A percentile compares a stretch with the other conserved stretches of the same genome.
Conservation (phyloP, 2,888 invertebrate genomes). For the Lobophora halterata region DNA sequence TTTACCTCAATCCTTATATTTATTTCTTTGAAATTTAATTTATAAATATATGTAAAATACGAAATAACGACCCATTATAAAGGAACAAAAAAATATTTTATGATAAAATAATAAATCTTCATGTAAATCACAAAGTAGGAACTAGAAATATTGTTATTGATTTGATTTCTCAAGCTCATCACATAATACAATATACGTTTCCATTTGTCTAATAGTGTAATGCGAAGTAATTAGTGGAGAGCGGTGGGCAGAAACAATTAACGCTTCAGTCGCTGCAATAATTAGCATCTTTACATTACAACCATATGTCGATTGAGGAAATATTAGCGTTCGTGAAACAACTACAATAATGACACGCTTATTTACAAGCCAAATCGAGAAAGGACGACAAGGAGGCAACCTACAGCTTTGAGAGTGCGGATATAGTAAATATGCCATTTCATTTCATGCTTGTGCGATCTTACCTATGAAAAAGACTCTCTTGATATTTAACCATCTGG, state of each 20-base stretch:
- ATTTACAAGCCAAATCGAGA: slow-evolving; percentile 11
- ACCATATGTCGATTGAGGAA: slow-evolving; percentile 52
- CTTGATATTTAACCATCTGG: no score
- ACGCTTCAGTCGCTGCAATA: slow-evolving; percentile 48
- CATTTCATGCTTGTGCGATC: no score
- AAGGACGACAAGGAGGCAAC: background rate
- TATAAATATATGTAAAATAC: no score
- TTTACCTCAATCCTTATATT: no score
- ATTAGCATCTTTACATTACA: slow-evolving; percentile 47
- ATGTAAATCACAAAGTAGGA: no score
- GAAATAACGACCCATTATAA: no score
- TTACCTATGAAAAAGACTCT: no score
- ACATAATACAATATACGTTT: background rate
- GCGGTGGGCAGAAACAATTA: slow-evolving; percentile 56
- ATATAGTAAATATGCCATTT: no score
- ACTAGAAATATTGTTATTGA: no score
- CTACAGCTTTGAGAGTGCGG: background rate
- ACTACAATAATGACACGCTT: slow-evolving; percentile 18
- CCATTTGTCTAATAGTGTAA: slow-evolving; percentile 41
- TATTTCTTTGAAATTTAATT: no score
- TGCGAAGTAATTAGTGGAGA: slow-evolving; percentile 57
- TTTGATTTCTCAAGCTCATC: background rate
- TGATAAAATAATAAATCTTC: no score
- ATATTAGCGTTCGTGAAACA: slow-evolving; percentile 41
- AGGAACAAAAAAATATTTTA: no score